These are phyloP conservation scores for Genyomyrus donnyi DNA, from an alignment of 2,113 vertebrate genomes.

Conservation along the genomic window DNA sequence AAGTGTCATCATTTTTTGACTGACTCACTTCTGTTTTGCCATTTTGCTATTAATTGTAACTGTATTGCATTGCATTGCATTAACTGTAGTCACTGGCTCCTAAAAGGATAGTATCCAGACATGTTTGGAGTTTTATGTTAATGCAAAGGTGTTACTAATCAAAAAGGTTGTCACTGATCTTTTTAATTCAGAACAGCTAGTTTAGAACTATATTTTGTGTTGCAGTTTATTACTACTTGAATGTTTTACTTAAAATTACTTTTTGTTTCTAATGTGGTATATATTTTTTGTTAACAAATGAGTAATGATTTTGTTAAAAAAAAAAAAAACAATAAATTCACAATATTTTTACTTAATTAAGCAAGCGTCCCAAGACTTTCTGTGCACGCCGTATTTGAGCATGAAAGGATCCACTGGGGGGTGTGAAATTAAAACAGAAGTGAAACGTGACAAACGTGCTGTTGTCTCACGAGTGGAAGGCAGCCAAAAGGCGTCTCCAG, in stretches of 20 bases:
- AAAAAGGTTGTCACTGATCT: neutral
- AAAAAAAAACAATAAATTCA: neutral
- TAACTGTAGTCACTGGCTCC: neutral
- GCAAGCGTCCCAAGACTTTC: neutral
- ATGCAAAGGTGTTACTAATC: neutral
- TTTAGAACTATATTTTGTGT: neutral
- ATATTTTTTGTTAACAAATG: neutral
- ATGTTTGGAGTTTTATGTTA: neutral
- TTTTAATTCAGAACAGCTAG: neutral
- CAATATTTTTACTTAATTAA: neutral
- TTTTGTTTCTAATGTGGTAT: neutral
- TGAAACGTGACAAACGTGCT: neutral
- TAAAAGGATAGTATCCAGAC: neutral
- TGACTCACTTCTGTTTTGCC: neutral
- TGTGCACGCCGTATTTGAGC: neutral
- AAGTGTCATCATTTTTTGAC: neutral
- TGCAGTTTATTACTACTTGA: neutral
- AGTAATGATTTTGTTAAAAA: neutral
- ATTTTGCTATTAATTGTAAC: neutral
- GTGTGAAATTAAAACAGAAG: neutral
- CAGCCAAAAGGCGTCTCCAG: neutral
- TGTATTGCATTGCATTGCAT: neutral
- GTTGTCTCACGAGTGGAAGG: neutral
- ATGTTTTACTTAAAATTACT: neutral
- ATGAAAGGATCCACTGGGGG: neutral